phyloP scores from a whole-genome alignment of 1,140 invertebrate genomes.

The Batillaria attramentaria region DNA sequence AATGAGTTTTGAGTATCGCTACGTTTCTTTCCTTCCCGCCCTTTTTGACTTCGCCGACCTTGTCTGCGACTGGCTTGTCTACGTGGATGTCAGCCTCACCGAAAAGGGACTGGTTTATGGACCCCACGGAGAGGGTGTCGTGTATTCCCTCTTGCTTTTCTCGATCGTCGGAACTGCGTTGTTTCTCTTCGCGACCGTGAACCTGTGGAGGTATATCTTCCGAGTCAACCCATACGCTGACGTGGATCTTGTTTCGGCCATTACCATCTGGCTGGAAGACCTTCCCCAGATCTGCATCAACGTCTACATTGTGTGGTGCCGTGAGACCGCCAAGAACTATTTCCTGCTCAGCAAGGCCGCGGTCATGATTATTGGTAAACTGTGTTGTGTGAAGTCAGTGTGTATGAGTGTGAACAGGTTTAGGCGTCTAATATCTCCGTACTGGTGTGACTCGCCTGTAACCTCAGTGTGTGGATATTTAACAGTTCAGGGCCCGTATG shows the following conservation, averaged over 20 bases:
- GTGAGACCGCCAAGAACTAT: slow-evolving; percentile 61
- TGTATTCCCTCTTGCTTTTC: slow-evolving; percentile 53
- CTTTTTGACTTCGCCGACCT: slow-evolving; percentile 53
- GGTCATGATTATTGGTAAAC: slow-evolving; percentile 50
- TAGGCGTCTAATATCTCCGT: too few species aligned
- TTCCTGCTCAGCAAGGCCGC: slow-evolving; percentile 60
- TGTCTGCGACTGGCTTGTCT: slow-evolving; percentile 64
- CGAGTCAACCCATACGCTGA: slow-evolving; percentile 50
- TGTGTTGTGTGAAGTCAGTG: too few species aligned
- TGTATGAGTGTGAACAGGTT: too few species aligned
- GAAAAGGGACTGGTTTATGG: slow-evolving; percentile 63
- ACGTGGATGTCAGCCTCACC: slow-evolving; percentile 48
- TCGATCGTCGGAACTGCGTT: slow-evolving; percentile 55
- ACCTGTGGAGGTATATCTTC: slow-evolving; percentile 55
- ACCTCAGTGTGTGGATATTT: neutral
- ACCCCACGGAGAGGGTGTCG: slow-evolving; percentile 39
- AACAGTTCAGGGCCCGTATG: neutral
- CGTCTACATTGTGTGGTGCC: slow-evolving; percentile 54
- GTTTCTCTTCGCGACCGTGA: slow-evolving; percentile 54
- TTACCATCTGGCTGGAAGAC: slow-evolving; percentile 61
- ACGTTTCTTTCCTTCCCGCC: too few species aligned
- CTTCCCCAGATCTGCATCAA: slow-evolving; percentile 60
- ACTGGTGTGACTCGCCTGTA: too few species aligned
- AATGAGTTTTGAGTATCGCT: too few species aligned
- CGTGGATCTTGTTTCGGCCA: slow-evolving; percentile 49